Percentiles rank a stretch among this genome's conserved stretches.
Evolutionary conservation across 2,113 vertebrate species (phyloP).

Genomic region (Orcinus orca): DNA sequence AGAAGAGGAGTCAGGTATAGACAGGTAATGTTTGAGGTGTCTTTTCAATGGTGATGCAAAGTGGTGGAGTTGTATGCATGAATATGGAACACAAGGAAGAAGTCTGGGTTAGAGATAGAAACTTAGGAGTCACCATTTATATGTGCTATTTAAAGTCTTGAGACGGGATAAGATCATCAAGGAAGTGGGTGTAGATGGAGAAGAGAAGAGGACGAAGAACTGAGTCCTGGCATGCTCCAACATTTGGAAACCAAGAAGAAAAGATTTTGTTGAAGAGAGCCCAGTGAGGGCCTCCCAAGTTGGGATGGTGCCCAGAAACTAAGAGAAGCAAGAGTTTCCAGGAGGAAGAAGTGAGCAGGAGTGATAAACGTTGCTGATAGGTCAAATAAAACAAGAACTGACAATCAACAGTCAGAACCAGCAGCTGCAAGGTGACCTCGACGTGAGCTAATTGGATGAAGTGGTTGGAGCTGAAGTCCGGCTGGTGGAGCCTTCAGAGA

Average conservation of each 20-base stretch:
- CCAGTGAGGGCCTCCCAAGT: neutral
- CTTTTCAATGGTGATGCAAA: neutral
- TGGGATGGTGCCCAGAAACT: neutral
- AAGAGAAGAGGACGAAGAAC: neutral
- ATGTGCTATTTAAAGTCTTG: neutral
- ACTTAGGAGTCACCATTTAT: neutral
- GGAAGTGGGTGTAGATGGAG: neutral
- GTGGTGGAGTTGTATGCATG: neutral
- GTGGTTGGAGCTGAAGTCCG: neutral
- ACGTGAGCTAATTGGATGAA: neutral
- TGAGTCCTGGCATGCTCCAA: neutral
- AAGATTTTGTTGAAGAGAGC: neutral
- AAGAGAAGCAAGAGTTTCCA: neutral
- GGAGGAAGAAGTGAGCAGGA: neutral
- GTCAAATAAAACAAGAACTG: neutral
- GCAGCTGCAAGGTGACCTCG: neutral
- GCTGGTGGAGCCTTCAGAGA: neutral
- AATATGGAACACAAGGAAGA: neutral
- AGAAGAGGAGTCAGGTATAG: neutral
- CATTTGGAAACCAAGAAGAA: neutral
- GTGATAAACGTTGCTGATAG: neutral
- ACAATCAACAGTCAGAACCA: too few species aligned
- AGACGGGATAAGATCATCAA: neutral
- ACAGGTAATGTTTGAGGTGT: neutral
- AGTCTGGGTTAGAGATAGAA: neutral